Evolutionary conservation across 1,140 invertebrate genomes (phyloP), one percentile per base, ranked within the genome.

Genomic region (Vanessa tameamea): DNA sequence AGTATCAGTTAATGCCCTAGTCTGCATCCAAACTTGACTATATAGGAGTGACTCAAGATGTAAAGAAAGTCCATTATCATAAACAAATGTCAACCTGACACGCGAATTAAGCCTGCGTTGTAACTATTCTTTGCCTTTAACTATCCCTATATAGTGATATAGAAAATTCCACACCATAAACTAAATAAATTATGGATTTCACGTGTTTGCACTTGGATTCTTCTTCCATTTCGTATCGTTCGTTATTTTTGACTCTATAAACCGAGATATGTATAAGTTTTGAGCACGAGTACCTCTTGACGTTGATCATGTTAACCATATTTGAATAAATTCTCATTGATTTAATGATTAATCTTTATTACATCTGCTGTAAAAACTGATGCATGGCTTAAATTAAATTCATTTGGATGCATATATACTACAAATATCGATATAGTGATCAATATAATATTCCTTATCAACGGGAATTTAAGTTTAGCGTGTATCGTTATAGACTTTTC

Each of bases 101-200:
- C 68, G 67, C 72, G 20, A 61, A 6, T 37, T n/a, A 31, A 5
- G 15, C 26, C 26, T 12, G 48, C 48, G 3, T 4, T 61, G 26
- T 61, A 31, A 59, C 23, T 20, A 59, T 59, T 9, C 55, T 12
- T 11, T 59, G 23, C 67, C 69, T 48, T 71, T 63, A 37, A 61
- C 55, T 14, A 5, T 43, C 71, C 76, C 69, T 61, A 67, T 77
- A 77, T 73, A 69, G 75, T 73, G 63, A 73, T 73, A 77, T 73
- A 73, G 72, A 77, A 68, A 20, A 77, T 77, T 66, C 76, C 72
- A 67, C 65, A 65, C 76, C 76, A 73, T 77, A 77, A 67, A 48
- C 71, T 64, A 70, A 73, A 73, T 77, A 73, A 63, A 47, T 73
- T 69, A 69, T 66, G 63, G 51, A 67, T 64, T 66, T 72, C n/a